These are phyloP conservation scores for Poeciliopsis turneri DNA, from an alignment of 2,797 vertebrate species.

Conservation along the genomic window DNA sequence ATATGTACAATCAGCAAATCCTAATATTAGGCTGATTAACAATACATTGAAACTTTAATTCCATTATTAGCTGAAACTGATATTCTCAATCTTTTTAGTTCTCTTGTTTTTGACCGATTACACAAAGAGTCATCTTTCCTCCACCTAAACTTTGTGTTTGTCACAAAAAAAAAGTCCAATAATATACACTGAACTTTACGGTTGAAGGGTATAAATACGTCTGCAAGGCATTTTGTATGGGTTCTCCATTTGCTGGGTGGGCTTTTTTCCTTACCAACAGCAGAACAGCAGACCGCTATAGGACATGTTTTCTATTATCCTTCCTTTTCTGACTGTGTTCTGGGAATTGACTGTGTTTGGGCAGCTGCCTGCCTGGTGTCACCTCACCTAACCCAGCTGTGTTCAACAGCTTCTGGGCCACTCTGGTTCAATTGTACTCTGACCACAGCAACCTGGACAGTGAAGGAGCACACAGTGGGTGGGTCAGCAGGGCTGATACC, in stretches of 20 bases:
- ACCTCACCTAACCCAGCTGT: constrained; percentile 48
- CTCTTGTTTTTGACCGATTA: neutral
- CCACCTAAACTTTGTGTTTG: neutral
- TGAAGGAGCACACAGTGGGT: constrained; percentile 34
- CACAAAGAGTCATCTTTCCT: neutral
- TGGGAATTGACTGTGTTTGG: constrained; percentile 72
- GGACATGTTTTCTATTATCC: constrained; percentile 70
- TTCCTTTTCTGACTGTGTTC: constrained; percentile 45
- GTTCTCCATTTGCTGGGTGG: neutral
- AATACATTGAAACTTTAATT: neutral
- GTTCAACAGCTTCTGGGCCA: constrained; percentile 37
- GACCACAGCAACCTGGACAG: constrained; percentile 43
- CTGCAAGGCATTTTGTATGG: neutral
- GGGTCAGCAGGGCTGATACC: constrained; percentile 26
- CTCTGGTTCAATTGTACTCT: constrained; percentile 32
- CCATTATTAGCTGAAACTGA: neutral
- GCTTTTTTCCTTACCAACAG: constrained; percentile 42
- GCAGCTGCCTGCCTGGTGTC: constrained; percentile 78
- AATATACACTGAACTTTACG: neutral
- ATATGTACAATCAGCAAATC: neutral
- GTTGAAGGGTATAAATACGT: neutral
- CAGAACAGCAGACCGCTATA: constrained; percentile 57
- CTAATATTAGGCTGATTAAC: neutral
- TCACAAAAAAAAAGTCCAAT: neutral
- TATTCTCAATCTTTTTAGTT: neutral